Evolutionary conservation across 2,888 invertebrate genomes (phyloP), one percentile per base, ranked within the genome.

Genomic region (Phortica okadai): DNA sequence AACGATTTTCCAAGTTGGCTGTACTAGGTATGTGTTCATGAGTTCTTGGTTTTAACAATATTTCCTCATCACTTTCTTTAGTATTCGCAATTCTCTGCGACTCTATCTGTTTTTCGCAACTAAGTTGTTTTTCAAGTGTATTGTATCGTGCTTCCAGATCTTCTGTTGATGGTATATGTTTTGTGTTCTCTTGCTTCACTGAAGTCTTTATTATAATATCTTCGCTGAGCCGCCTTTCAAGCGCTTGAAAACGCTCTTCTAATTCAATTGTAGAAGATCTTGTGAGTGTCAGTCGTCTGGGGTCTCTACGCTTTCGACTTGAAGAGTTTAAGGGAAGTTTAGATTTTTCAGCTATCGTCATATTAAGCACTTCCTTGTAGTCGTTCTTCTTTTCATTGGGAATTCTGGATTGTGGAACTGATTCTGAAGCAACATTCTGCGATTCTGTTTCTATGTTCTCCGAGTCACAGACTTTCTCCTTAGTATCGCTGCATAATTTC

Each of bases 201-300:
- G 41, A 33, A 16, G 69, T 73, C 21, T 77, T 74, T 56, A 59
- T 79, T 7, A 59, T 56, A 10, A 76, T 45, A 21, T 82, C 89
- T 69, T 83, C 82, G 74, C 88, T 89, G 6, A 89, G 76, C 0
- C 84, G 81, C 10, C 84, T 82, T 62, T 89, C 89, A 1, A 89
- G 70, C 0, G 85, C 87, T 73, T 84, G 82, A 76, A 84, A 89
- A 1, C 86, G 82, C 59, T 89, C 86, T 66, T 89, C 89, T 69
- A 88, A 81, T 14, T 90, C 89, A 21, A 90, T 84, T 3, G 90
- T 89, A 6, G 88, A 83, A 0, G 88, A 89, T 72, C 88, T 82
- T 2, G 89, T 87, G 3, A 90, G 77, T 0, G 89, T 90, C 16
- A 86, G 82, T 0, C 90, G 83, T 8, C 89, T 78, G 0, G 89